A percentile compares a stretch with the other conserved stretches of the same genome.
Evolutionary conservation across 2,888 invertebrate genomes (phyloP).

Genomic region (Macrophya alboannulata): DNA sequence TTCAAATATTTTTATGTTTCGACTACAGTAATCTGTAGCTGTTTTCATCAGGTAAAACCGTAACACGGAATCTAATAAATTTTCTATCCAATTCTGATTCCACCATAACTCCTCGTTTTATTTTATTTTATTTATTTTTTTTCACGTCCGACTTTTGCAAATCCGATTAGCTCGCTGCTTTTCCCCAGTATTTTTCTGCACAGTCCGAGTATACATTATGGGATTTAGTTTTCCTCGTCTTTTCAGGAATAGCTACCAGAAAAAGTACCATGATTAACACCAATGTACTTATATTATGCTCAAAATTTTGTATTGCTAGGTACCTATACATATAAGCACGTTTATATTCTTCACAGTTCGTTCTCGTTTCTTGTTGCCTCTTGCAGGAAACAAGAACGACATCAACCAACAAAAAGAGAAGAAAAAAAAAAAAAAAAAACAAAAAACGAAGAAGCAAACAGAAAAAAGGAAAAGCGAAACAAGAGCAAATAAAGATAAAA

Average conservation of each 20-base stretch:
- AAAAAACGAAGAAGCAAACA: no score
- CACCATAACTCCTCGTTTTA: not conserved
- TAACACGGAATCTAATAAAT: slow-evolving; percentile 25
- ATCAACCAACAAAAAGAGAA: no score
- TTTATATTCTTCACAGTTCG: not conserved
- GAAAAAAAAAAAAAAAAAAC: no score
- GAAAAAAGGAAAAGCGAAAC: not conserved
- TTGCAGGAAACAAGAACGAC: not conserved
- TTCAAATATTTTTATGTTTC: not conserved
- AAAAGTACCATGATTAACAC: not conserved
- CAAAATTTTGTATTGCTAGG: not conserved
- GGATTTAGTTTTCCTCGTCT: not conserved
- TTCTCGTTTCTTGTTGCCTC: not conserved
- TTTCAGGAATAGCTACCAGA: not conserved
- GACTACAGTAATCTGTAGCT: not conserved
- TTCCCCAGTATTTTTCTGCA: not conserved
- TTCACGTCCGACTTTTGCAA: slow-evolving; percentile 27
- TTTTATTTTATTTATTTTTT: no score
- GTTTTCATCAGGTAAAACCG: not conserved
- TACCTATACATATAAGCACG: not conserved
- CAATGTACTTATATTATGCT: not conserved
- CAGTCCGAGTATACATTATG: not conserved
- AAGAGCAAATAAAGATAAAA: not conserved
- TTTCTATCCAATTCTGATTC: slow-evolving; percentile 33
- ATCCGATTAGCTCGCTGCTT: slow-evolving; percentile 35